A percentile compares a stretch with the other conserved stretches of the same genome.
These are phyloP conservation scores for Mastacembelus armatus DNA, from an alignment of 2,797 vertebrate genomes.

Conservation along the genomic window DNA sequence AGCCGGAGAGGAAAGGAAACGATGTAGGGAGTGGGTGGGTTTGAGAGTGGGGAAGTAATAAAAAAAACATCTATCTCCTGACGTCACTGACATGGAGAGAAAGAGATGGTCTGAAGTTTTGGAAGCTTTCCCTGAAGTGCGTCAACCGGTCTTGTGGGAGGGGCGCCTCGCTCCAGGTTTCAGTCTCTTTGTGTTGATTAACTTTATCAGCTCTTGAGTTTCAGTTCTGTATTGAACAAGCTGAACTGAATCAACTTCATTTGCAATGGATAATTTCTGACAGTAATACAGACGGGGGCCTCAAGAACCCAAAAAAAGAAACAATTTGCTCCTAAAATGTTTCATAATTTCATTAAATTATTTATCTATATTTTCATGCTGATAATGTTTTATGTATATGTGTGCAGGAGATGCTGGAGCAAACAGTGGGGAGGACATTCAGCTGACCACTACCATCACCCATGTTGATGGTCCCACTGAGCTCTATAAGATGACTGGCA, in stretches of 20 bases:
- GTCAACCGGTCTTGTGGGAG: constrained; percentile 38
- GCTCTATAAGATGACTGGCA: constrained; percentile 94
- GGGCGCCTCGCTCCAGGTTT: constrained; percentile 28
- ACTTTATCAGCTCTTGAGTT: constrained; percentile 26
- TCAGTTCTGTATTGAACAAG: constrained; percentile 26
- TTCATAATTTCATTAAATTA: neutral
- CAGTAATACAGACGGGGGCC: neutral
- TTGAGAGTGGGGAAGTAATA: constrained; percentile 64
- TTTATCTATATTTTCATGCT: too few species aligned
- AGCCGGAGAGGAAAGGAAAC: constrained; percentile 42
- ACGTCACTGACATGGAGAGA: constrained; percentile 51
- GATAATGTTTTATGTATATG: neutral
- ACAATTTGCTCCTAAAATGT: neutral
- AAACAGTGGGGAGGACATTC: constrained; percentile 92
- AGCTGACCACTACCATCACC: constrained; percentile 96
- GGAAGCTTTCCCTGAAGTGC: constrained; percentile 60
- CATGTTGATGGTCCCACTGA: constrained; percentile 93
- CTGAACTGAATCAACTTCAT: constrained; percentile 21
- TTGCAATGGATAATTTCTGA: neutral
- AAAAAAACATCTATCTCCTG: constrained; percentile 76
- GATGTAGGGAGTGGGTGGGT: constrained; percentile 17
- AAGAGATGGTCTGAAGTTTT: constrained; percentile 46
- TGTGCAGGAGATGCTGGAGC: constrained; percentile 86
- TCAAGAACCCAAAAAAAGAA: neutral
- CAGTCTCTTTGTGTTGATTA: constrained; percentile 42